A percentile compares a stretch with the other conserved stretches of the same genome.
These are phyloP conservation scores for Holothuria leucospilota DNA, from an alignment of 53 echinoderm and acorn worm genomes.

Conservation along the genomic window DNA sequence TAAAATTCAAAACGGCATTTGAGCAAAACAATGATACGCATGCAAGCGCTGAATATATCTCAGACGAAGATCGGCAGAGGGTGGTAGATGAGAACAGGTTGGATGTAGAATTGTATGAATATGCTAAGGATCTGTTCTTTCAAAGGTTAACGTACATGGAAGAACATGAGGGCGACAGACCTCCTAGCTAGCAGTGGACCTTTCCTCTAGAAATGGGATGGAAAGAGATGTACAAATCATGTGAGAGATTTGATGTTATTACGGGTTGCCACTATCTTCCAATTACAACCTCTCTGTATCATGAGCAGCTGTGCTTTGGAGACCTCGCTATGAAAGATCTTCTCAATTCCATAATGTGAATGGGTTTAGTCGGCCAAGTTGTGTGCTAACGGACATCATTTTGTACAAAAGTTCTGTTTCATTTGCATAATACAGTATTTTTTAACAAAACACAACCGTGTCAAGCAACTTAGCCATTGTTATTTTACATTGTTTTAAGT, in stretches of 20 bases:
- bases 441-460: too few species aligned
- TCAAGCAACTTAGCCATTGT: too few species aligned
- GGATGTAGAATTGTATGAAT: slow-evolving; percentile 87
- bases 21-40: slow-evolving; percentile 76
- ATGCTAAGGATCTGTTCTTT: slow-evolving; percentile 81
- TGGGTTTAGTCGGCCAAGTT: too few species aligned
- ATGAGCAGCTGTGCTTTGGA: not conserved
- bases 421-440: too few species aligned
- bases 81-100: slow-evolving; percentile 60
- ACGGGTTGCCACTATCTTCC: slow-evolving; percentile 43
- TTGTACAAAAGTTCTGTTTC: too few species aligned
- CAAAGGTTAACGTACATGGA: slow-evolving; percentile 77
- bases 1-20: slow-evolving; percentile 72
- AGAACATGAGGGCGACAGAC: slow-evolving; percentile 35
- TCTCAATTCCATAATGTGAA: too few species aligned
- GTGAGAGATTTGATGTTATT: slow-evolving; percentile 18
- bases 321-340: too few species aligned
- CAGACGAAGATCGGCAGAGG: slow-evolving; percentile 40
- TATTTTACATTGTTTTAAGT: too few species aligned
- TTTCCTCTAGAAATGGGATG: not conserved
- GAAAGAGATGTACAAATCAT: not conserved
- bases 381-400: too few species aligned
- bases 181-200: slow-evolving; percentile 19
- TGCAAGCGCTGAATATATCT: slow-evolving; percentile 51
- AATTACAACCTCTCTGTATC: slow-evolving; percentile 20